A percentile compares a stretch with the other conserved stretches of the same genome.
Conservation (phyloP, 2,888 invertebrate species). For the Aspidapion aeneum region DNA sequence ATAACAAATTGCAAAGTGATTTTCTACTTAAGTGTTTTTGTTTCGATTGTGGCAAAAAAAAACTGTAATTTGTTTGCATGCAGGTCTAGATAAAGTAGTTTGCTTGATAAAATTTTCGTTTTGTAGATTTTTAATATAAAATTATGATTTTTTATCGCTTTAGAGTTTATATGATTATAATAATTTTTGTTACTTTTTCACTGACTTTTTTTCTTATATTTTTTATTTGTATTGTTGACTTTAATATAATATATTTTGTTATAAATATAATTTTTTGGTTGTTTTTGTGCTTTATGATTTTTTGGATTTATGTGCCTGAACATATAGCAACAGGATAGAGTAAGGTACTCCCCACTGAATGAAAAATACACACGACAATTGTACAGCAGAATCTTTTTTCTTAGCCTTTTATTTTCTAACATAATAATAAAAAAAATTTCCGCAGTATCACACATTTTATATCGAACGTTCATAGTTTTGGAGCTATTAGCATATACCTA, state of each 20-base stretch:
- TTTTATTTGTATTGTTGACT: conserved; percentile 49
- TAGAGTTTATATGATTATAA: conserved; percentile 19
- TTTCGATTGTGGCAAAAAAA: not conserved
- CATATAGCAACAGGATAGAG: conserved; percentile 35
- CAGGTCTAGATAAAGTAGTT: not conserved
- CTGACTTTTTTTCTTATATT: conserved; percentile 45
- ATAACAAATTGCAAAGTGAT: no score
- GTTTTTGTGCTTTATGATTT: conserved; percentile 31
- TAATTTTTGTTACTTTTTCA: conserved; percentile 46
- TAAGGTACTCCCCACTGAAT: no score
- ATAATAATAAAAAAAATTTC: no score
- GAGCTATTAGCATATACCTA: no score
- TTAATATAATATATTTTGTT: conserved; percentile 61
- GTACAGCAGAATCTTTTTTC: no score
- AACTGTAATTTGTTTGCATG: not conserved
- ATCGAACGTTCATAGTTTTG: no score
- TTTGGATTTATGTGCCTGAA: conserved; percentile 41
- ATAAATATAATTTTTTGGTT: conserved; percentile 40
- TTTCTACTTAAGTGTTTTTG: not conserved
- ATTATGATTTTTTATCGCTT: conserved; percentile 39
- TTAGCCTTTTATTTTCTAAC: no score
- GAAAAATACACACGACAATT: no score
- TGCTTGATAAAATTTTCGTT: not conserved
- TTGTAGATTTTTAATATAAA: not conserved
- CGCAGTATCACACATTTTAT: no score